Evolutionary conservation across 2,888 invertebrate species (phyloP).

Genomic region (Lutraria lutraria): DNA sequence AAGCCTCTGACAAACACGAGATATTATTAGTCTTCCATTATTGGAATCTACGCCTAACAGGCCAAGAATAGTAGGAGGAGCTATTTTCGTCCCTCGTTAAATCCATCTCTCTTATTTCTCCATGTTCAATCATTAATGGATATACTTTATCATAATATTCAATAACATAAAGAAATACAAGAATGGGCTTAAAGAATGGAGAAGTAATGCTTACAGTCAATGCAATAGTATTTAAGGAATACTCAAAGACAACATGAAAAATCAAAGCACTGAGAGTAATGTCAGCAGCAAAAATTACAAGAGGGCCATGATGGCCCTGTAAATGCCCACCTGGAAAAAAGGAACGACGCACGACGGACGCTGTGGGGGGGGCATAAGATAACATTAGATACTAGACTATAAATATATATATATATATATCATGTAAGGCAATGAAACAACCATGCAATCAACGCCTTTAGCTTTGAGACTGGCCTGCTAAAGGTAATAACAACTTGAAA

Average conservation of each 20-base stretch:
- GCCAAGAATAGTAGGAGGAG: slow-evolving; percentile 32
- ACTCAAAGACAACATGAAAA: neutral
- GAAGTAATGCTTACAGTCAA: neutral
- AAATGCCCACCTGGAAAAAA: too few relatives aligned
- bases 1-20: neutral
- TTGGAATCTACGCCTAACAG: neutral
- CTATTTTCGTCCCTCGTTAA: slow-evolving; percentile 35
- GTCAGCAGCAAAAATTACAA: neutral
- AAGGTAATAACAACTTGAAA: too few relatives aligned
- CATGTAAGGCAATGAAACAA: too few relatives aligned
- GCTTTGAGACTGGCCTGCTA: too few relatives aligned
- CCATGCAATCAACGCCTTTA: too few relatives aligned
- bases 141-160: neutral
- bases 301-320: too few relatives aligned
- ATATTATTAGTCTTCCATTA: slow-evolving; percentile 13
- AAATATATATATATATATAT: too few relatives aligned
- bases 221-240: neutral
- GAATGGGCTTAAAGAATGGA: neutral
- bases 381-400: too few relatives aligned
- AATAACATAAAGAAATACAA: neutral
- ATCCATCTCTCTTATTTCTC: slow-evolving; percentile 19
- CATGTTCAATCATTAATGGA: neutral
- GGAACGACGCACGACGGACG: too few relatives aligned
- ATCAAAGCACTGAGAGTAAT: too few relatives aligned
- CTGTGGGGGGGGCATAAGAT: too few relatives aligned